Evolutionary conservation across 2,888 invertebrate species (phyloP).

Genomic region (Spisula subtruncata): DNA sequence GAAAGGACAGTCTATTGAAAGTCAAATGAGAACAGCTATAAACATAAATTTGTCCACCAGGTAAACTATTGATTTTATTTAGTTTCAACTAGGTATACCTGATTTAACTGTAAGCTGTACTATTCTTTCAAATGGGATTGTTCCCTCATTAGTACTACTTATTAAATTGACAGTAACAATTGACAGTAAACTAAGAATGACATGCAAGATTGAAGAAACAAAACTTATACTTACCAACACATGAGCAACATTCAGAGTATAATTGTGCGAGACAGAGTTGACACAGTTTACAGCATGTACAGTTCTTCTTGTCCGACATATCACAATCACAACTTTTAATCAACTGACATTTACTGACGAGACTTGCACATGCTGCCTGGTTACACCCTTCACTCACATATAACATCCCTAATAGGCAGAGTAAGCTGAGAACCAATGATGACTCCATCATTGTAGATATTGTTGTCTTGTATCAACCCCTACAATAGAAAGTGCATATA

Average conservation of each 20-base stretch:
- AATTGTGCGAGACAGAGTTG: conserved; percentile 95
- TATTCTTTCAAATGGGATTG: too few relatives aligned
- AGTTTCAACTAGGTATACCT: too few relatives aligned
- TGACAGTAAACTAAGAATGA: too few relatives aligned
- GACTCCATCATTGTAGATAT: conserved; percentile 28
- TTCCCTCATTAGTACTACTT: too few relatives aligned
- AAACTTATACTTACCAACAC: conserved; percentile 93
- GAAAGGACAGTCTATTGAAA: too few relatives aligned
- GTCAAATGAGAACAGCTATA: too few relatives aligned
- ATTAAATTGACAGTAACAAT: too few relatives aligned
- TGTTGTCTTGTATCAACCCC: neutral
- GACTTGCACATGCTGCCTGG: conserved; percentile 97
- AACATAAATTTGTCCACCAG: too few relatives aligned
- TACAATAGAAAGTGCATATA: neutral
- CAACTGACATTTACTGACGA: conserved; percentile 98
- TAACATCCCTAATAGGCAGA: conserved; percentile 49
- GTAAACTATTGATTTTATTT: too few relatives aligned
- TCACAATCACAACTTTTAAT: conserved; percentile 99
- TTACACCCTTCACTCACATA: conserved; percentile 90
- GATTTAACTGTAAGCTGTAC: too few relatives aligned
- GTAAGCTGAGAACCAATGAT: neutral
- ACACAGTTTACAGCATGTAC: conserved; percentile 98
- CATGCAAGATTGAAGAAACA: too few relatives aligned
- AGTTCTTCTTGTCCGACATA: conserved; percentile 91
- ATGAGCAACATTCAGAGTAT: conserved; percentile 98